Base-by-base conservation (phyloP, 1,140 invertebrate genomes). In the Platorchestia sp. region DNA sequence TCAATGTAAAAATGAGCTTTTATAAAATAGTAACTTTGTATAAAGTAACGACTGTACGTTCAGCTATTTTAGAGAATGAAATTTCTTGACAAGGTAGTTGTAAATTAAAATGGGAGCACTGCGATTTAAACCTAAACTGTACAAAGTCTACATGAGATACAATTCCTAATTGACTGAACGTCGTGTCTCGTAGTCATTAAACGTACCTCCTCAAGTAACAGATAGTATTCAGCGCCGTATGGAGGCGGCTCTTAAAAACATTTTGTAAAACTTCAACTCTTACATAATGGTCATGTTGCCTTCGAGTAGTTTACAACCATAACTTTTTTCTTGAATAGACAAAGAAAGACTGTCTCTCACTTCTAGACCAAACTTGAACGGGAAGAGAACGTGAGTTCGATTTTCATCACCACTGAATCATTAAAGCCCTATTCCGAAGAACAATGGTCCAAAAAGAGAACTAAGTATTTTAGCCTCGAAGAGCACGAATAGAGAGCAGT, bases 401-500 rank as follows among this genome's bases (percentile, higher is more conserved):
- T 75, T 36, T 14, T 22, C 27, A 75, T 22, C 59, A 19, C 36
- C 59, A 36, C 1, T 75, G 14, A 36, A 27, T 75, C 41, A 6
- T 41, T 89, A 6, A 41, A 89, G 86, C 87, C 43, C 87, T 3
- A 41, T 44, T 42, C 3, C 27, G 42, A 89, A 89, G 87, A 89
- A 89, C 87, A 89, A 89, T 89, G 41, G 41, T 89, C 41, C 43
- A 44, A 43, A 14, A 16, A 44, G 87, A 89, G 87, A 89, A 89
- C 87, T 42, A 89, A 89, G 87, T 89, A 42, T 89, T 41, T 89
- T 89, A 89, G 87, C 87, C 14, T 44, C 87, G 43, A 89, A 89
- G 87, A 89, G 87, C 87, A 89, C 87, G 87, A 89, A 89, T 89
- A 89, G 87, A 89, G 87, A 89, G 87, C 87, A 89, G 87, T 89